Evolutionary conservation across 2,888 invertebrate species (phyloP).

Genomic region (Torymus texanus): DNA sequence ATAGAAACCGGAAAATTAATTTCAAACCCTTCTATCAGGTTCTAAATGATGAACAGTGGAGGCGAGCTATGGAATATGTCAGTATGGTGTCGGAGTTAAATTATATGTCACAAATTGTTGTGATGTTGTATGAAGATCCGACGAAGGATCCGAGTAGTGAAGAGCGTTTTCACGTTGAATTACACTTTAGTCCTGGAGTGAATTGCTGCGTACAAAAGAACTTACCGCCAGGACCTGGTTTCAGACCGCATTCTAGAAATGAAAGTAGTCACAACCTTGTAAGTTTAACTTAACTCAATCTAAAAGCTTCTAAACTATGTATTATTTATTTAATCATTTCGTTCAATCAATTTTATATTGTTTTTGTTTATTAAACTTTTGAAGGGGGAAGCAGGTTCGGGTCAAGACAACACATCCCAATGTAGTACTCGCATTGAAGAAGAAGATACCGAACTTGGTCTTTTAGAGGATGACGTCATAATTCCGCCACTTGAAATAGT

Average conservation of each 20-base stretch:
- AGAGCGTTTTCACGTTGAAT: slow-evolving; percentile 97
- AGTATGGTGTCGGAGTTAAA: slow-evolving; percentile 98
- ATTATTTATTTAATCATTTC: slow-evolving; percentile 9
- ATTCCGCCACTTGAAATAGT: slow-evolving; percentile 65
- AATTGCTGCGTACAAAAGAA: slow-evolving; percentile 97
- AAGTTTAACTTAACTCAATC: slow-evolving; percentile 63
- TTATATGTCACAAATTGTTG: slow-evolving; percentile 99
- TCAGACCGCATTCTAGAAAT: slow-evolving; percentile 92
- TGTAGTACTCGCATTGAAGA: slow-evolving; percentile 82
- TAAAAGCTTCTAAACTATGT: slow-evolving; percentile 1
- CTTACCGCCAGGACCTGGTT: slow-evolving; percentile 93
- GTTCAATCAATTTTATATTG: slow-evolving; percentile 11
- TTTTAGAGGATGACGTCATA: slow-evolving; percentile 67
- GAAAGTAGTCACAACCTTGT: slow-evolving; percentile 80
- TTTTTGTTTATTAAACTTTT: slow-evolving; percentile 39
- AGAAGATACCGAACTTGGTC: slow-evolving; percentile 71
- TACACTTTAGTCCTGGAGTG: slow-evolving; percentile 99
- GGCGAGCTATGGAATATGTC: slow-evolving; percentile 98
- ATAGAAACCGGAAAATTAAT: slow-evolving; percentile 1
- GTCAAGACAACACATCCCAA: slow-evolving; percentile 67
- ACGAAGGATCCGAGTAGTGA: slow-evolving; percentile 94
- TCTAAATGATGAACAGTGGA: slow-evolving; percentile 96
- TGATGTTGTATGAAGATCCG: slow-evolving; percentile 99
- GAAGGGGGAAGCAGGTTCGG: slow-evolving; percentile 66
- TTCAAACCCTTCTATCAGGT: slow-evolving; percentile 75